Percentiles rank a stretch among this genome's conserved stretches.
These are phyloP conservation scores for Galbula dea DNA, from an alignment of 2,113 vertebrate species.

Conservation along the genomic window DNA sequence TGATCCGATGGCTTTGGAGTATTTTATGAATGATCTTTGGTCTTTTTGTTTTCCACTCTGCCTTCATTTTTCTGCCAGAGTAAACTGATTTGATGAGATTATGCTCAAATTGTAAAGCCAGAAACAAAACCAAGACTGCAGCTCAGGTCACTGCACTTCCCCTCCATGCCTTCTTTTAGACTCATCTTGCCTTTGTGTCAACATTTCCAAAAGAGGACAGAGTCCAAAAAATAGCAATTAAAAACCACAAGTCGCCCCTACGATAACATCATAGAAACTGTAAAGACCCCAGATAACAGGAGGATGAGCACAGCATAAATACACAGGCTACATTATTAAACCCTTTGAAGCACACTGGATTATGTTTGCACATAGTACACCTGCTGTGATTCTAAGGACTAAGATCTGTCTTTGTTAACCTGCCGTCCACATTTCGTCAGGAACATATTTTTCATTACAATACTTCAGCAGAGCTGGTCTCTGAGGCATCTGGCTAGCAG, in stretches of 20 bases:
- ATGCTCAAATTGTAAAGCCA: neutral
- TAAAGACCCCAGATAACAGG: neutral
- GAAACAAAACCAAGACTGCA: neutral
- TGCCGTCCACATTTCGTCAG: neutral
- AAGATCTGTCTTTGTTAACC: conserved; percentile 20
- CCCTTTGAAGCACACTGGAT: conserved; percentile 6
- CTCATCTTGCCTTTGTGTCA: neutral
- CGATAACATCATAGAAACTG: neutral
- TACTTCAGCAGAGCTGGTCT: neutral
- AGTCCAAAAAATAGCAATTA: neutral
- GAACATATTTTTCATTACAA: conserved; percentile 49
- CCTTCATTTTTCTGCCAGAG: neutral
- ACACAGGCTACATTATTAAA: neutral
- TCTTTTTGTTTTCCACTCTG: neutral
- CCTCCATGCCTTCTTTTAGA: neutral
- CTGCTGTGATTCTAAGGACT: conserved; percentile 8
- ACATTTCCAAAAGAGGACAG: neutral
- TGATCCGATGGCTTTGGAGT: neutral
- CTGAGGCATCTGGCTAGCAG: conserved; percentile 37
- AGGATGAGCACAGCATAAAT: neutral
- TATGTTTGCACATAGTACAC: neutral
- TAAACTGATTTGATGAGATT: neutral
- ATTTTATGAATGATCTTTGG: neutral
- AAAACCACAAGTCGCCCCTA: neutral
- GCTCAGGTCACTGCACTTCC: neutral